These are phyloP conservation scores for Dinomys branickii DNA, from an alignment of 2,113 vertebrate species.

Conservation along the genomic window DNA sequence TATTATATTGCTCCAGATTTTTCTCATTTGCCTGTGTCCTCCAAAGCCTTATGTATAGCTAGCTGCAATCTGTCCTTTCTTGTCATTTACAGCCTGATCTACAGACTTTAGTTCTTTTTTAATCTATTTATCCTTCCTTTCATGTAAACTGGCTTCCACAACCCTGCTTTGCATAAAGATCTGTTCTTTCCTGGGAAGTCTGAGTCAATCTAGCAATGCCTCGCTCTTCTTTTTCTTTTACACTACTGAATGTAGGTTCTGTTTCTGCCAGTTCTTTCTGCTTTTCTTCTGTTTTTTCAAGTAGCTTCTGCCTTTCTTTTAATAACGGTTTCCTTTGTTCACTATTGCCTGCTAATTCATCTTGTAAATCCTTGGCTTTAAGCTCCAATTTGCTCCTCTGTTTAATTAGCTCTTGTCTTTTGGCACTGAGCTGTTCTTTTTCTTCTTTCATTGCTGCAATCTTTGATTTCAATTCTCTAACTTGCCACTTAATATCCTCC, in stretches of 20 bases:
- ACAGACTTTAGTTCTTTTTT: constrained; percentile 99
- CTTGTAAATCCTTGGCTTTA: constrained; percentile 98
- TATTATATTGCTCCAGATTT: constrained; percentile 97
- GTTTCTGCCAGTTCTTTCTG: constrained; percentile 99
- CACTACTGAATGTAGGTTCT: constrained; percentile 98
- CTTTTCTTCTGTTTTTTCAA: constrained; percentile 99
- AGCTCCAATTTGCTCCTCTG: constrained; percentile 98
- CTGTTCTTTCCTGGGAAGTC: constrained; percentile 98
- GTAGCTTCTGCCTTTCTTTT: constrained; percentile 97
- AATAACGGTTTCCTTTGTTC: constrained; percentile 99
- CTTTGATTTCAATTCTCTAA: constrained; percentile 97
- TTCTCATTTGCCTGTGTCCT: constrained; percentile 98
- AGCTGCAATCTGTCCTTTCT: constrained; percentile 98
- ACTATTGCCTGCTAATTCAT: constrained; percentile 98
- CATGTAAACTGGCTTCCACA: constrained; percentile 99
- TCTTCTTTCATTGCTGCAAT: constrained; percentile 99
- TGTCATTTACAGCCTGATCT: constrained; percentile 99
- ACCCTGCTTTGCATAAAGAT: constrained; percentile 98
- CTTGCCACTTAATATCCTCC: constrained; percentile 98
- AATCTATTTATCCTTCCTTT: constrained; percentile 99
- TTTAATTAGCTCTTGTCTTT: constrained; percentile 99
- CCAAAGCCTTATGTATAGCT: constrained; percentile 98
- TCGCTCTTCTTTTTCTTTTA: constrained; percentile 98
- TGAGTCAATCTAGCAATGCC: constrained; percentile 98
- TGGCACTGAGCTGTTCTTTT: constrained; percentile 96